Base-by-base conservation (phyloP, 1,140 invertebrate genomes). In the Mizuhopecten yessoensis region DNA sequence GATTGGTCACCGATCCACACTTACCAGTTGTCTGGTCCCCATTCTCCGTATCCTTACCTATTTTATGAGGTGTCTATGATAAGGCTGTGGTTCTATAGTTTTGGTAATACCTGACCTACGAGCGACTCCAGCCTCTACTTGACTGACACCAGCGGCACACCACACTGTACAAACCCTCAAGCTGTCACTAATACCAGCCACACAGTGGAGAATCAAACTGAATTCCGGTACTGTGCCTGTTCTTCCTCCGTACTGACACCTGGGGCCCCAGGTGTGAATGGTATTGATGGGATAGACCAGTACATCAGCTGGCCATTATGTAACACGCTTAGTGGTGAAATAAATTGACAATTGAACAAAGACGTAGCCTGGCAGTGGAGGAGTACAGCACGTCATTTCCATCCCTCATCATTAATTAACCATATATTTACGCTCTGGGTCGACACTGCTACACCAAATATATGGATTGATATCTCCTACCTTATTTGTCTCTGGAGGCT, bases 311-410 rank as follows among this genome's bases (percentile, higher is more conserved):
- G 57, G 57, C n/a, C 57, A 75, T 75, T 75, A 75, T 29, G 57
- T 75, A 75, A 75, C n/a, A 29, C n/a, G 5, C n/a, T 75, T 29
- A 75, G 57, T 13, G 11, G 57, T 29, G 57, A 75, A 75, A 75
- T 75, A n/a, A 75, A 75, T 75, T 75, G 57, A 75, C 57, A 75
- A 75, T 75, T 75, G 23, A 75, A 75, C 57, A 75, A 75, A n/a
- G 23, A 29, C 57, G 3, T 29, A 75, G n/a, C 57, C n/a, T 75
- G 3, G 57, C 57, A 17, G n/a, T 75, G 57, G n/a, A 75, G 57
- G n/a, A 75, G 57, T 75, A 75, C 1, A 29, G 57, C 57, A 75
- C n/a, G 29, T 75, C 57, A 75, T 75, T 29, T 9, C 57, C 57
- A 17, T 75, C 11, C 57, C 57, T 75, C n/a, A 75, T 75, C 57